Conservation (phyloP, 2,888 invertebrate species). For the Meiosimyza decipiens region DNA sequence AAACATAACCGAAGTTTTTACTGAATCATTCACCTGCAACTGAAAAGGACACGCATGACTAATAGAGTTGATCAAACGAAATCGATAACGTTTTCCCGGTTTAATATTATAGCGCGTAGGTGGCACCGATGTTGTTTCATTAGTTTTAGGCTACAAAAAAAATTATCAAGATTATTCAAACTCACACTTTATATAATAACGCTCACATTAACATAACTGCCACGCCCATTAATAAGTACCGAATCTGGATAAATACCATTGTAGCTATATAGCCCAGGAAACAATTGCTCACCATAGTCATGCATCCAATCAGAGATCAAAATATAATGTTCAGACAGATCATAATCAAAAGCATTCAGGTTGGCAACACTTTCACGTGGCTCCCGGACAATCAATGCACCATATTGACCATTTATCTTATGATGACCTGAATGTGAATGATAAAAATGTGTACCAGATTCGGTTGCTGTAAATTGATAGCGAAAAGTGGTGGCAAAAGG, state of each 20-base stretch:
- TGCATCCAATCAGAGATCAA: conserved; percentile 84
- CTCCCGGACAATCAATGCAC: conserved; percentile 77
- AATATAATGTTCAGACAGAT: conserved; percentile 77
- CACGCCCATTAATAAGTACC: conserved; percentile 58
- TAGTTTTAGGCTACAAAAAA: not conserved
- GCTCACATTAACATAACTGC: conserved; percentile 50
- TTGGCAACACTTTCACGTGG: conserved; percentile 73
- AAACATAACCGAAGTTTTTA: too few species aligned
- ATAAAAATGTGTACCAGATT: conserved; percentile 86
- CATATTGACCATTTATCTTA: conserved; percentile 83
- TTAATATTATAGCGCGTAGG: conserved; percentile 53
- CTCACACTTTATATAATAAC: not conserved
- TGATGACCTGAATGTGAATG: conserved; percentile 76
- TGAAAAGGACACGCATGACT: conserved; percentile 61
- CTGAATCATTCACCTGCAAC: conserved; percentile 51
- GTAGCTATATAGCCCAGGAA: conserved; percentile 53
- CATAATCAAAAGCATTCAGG: conserved; percentile 76
- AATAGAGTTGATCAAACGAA: conserved; percentile 61
- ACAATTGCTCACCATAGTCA: conserved; percentile 66
- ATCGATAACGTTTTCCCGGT: conserved; percentile 59
- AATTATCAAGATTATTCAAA: not conserved
- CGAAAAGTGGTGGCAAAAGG: conserved; percentile 74
- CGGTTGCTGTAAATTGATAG: conserved; percentile 77
- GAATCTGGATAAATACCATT: conserved; percentile 52
- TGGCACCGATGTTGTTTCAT: conserved; percentile 42